These are phyloP conservation scores for Eueremaeus valkanovi DNA, from an alignment of 2,888 invertebrate species.

Conservation along the genomic window DNA sequence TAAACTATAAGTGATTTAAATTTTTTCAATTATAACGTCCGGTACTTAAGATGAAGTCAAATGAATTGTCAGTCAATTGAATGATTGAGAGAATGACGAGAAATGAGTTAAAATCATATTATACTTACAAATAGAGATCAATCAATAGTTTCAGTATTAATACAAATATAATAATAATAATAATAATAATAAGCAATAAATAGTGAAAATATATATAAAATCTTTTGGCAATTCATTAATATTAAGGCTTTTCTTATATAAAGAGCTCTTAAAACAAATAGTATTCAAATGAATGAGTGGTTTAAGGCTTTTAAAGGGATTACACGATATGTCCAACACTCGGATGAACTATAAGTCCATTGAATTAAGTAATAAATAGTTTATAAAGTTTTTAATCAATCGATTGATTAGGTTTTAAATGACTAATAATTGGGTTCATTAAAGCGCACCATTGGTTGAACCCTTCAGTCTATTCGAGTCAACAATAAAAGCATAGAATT, in stretches of 20 bases:
- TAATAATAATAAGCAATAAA: neutral
- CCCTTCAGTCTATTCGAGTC: neutral
- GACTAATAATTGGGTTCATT: neutral
- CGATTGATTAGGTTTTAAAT: neutral
- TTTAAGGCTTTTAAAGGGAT: neutral
- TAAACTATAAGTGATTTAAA: no score
- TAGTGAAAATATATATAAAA: neutral
- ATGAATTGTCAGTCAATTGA: no score
- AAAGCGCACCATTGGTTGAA: constrained; percentile 1
- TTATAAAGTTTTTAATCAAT: neutral
- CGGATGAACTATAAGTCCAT: neutral
- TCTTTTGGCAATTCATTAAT: neutral
- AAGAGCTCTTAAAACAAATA: no score
- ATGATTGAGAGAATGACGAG: no score
- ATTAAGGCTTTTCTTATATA: no score
- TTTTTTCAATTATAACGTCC: no score
- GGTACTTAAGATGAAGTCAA: no score
- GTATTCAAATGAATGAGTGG: no score
- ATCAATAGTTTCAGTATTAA: neutral
- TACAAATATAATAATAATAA: neutral
- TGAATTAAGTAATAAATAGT: no score
- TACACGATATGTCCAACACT: neutral
- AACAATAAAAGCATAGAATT: no score
- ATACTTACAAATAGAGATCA: neutral
- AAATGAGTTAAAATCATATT: no score